Conservation (phyloP, 2,113 vertebrate genomes). For the Hippocampus mohnikei region DNA sequence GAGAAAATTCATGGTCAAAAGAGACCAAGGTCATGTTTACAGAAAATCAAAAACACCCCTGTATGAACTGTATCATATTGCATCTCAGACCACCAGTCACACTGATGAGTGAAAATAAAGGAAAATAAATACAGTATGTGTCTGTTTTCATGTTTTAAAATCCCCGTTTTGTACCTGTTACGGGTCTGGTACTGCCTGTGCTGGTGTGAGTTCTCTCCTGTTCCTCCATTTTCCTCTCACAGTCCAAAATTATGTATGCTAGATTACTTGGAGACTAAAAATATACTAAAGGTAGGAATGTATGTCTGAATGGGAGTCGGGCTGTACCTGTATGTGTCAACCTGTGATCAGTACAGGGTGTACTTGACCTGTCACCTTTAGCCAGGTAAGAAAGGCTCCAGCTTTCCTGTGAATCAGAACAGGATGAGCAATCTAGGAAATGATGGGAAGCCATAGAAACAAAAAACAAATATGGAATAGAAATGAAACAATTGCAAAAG, state of each 20-base stretch:
- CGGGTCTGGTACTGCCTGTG: neutral
- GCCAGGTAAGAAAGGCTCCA: neutral
- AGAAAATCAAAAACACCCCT: neutral
- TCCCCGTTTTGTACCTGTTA: neutral
- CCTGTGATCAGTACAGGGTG: neutral
- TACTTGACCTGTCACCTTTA: neutral
- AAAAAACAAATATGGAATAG: neutral
- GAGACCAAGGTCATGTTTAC: neutral
- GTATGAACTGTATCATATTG: too few species aligned
- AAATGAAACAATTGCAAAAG: neutral
- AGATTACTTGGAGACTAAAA: neutral
- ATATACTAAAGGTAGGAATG: neutral
- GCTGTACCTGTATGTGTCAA: too few species aligned
- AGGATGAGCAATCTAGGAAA: neutral
- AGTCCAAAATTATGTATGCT: neutral
- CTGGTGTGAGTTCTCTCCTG: neutral
- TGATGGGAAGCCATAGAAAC: neutral
- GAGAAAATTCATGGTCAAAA: neutral
- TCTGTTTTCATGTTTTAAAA: neutral
- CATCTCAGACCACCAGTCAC: neutral
- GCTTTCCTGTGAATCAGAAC: neutral
- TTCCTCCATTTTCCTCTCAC: neutral
- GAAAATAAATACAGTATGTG: neutral
- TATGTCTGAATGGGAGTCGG: neutral
- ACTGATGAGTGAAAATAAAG: neutral